Evolutionary conservation across 2,888 invertebrate species (phyloP).

Genomic region (Morinoia aosen): DNA sequence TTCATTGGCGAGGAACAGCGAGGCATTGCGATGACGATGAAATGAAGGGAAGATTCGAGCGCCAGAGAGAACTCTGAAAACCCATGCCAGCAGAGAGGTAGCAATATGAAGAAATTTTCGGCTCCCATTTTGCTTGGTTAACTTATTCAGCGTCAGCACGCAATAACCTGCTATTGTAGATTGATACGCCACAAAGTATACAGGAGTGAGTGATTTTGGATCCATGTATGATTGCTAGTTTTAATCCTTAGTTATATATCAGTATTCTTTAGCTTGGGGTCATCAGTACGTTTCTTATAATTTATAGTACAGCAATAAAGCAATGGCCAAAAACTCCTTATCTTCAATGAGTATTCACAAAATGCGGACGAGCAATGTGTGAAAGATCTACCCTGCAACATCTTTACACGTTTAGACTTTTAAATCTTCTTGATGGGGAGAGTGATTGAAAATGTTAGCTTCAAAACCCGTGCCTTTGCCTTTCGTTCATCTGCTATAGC

Average conservation of each 20-base stretch:
- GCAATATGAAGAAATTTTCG: background rate
- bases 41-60: background rate
- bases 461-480: too few species aligned
- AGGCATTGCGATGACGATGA: background rate
- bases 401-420: too few species aligned
- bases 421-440: too few species aligned
- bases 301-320: too few species aligned
- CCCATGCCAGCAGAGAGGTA: background rate
- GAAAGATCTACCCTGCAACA: too few species aligned
- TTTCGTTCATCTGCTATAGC: too few species aligned
- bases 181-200: background rate
- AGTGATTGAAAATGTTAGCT: too few species aligned
- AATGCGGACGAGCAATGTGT: too few species aligned
- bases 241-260: background rate
- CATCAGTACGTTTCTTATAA: too few species aligned
- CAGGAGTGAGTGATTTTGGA: background rate
- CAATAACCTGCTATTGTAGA: background rate
- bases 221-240: background rate
- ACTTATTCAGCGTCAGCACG: background rate
- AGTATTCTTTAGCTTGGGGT: background rate
- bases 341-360: too few species aligned
- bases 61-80: background rate
- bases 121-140: background rate
- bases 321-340: too few species aligned
- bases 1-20: constrained; percentile 37